phyloP scores from a whole-genome alignment of 2,888 invertebrate genomes.

The Maniola hyperantus region DNA sequence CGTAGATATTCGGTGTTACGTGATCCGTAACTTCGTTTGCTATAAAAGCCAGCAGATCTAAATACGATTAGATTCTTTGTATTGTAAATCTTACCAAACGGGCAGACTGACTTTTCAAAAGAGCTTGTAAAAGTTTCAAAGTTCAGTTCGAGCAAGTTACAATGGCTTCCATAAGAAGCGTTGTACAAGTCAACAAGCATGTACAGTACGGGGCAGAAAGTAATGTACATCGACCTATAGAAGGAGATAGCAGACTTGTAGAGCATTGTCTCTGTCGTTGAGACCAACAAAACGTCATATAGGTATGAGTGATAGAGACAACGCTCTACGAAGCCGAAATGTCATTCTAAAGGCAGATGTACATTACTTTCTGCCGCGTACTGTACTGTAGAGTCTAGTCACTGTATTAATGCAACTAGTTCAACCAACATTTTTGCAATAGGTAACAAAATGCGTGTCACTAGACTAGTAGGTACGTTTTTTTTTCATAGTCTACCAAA shows the following conservation, averaged over 20 bases:
- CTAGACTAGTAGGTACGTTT: conserved; percentile 21
- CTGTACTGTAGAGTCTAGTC: background rate
- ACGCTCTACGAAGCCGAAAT: too few relatives aligned
- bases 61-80: background rate
- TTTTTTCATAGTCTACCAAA: background rate
- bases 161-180: too few relatives aligned
- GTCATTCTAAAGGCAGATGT: too few relatives aligned
- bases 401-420: conserved; percentile 15
- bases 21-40: background rate
- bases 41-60: background rate
- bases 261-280: too few relatives aligned
- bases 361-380: too few relatives aligned
- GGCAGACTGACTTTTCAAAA: background rate
- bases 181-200: too few relatives aligned
- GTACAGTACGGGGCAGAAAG: too few relatives aligned
- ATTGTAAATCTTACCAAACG: background rate
- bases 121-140: background rate
- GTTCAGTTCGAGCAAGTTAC: background rate
- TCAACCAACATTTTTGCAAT: conserved; percentile 15
- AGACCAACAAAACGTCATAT: too few relatives aligned
- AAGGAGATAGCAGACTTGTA: too few relatives aligned
- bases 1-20: background rate
- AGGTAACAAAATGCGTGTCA: conserved; percentile 17
- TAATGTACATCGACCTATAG: too few relatives aligned
- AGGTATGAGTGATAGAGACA: too few relatives aligned